Percentiles rank a stretch among this genome's conserved stretches.
phyloP scores from a whole-genome alignment of 2,888 invertebrate genomes.

The Hirtodrosophila alboralis region DNA sequence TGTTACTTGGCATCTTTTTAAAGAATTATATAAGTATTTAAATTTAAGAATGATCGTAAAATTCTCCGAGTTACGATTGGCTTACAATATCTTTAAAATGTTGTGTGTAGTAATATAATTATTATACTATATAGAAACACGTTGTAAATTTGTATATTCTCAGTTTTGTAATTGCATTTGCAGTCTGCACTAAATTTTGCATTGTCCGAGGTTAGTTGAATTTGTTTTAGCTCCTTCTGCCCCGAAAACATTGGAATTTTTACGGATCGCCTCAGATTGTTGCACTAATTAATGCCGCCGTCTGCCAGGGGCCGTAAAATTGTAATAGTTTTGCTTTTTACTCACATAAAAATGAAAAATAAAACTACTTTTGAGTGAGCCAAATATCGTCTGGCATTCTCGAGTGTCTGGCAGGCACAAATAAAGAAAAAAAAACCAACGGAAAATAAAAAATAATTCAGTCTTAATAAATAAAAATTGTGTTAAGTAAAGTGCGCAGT shows the following conservation, averaged over 20 bases:
- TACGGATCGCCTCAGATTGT: conserved; percentile 22
- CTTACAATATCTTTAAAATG: too few relatives aligned
- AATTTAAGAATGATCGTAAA: too few relatives aligned
- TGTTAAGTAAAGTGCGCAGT: conserved; percentile 39
- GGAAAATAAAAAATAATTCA: neutral
- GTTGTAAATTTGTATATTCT: conserved; percentile 16
- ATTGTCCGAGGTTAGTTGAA: conserved; percentile 70
- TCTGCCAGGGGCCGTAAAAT: conserved; percentile 42
- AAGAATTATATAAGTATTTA: too few relatives aligned
- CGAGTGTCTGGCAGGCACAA: conserved; percentile 40
- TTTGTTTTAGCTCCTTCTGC: conserved; percentile 27
- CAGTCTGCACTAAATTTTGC: conserved; percentile 30
- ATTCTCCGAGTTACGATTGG: too few relatives aligned
- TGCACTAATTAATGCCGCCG: conserved; percentile 56
- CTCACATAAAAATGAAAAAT: conserved; percentile 40
- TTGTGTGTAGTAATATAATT: too few relatives aligned
- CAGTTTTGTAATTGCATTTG: conserved; percentile 23
- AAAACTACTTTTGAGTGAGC: conserved; percentile 32
- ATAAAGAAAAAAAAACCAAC: neutral
- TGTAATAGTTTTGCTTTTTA: conserved; percentile 10
- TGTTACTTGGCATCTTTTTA: too few relatives aligned
- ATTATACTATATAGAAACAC: conserved; percentile 24
- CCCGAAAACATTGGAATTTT: conserved; percentile 33
- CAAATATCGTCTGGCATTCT: conserved; percentile 44
- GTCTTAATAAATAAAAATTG: neutral